A percentile compares a stretch with the other conserved stretches of the same genome.
Evolutionary conservation across 64 coral and sea anemone genomes (phyloP).

Genomic region (Stichodactyla helianthus): DNA sequence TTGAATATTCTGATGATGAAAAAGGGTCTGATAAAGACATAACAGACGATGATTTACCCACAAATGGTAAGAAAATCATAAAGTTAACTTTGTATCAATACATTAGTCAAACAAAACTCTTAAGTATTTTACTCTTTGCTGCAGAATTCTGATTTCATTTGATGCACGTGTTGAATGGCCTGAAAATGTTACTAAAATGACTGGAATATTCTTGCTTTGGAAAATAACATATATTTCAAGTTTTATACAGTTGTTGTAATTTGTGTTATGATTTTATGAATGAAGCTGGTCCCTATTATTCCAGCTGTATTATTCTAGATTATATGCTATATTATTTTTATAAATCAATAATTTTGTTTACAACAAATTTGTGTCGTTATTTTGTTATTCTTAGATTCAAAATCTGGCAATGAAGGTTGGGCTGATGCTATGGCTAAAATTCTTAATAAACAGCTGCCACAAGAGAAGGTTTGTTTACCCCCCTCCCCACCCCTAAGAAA

Average conservation of each 20-base stretch:
- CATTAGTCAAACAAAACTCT: background rate
- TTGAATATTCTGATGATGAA: slow-evolving; percentile 25
- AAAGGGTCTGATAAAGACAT: slow-evolving; percentile 36
- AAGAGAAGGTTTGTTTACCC: slow-evolving; percentile 58
- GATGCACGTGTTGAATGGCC: background rate
- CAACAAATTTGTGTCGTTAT: background rate
- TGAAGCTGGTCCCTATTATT: no score
- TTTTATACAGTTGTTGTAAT: no score
- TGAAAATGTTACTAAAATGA: background rate
- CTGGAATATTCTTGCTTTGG: no score
- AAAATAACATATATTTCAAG: no score
- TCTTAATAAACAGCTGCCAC: slow-evolving; percentile 57
- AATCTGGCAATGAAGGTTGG: slow-evolving; percentile 42
- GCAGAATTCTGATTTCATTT: background rate
- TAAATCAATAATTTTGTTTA: background rate
- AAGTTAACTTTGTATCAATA: background rate
- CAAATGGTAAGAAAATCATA: background rate
- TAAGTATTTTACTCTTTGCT: background rate
- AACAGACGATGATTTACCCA: background rate
- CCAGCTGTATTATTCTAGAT: no score
- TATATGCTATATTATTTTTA: no score
- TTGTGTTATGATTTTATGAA: no score
- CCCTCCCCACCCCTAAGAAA: no score
- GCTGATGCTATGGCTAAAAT: slow-evolving; percentile 96
- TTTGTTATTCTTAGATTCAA: background rate